phyloP scores from a whole-genome alignment of 2,888 invertebrate genomes.

The Ophonus ardosiacus region DNA sequence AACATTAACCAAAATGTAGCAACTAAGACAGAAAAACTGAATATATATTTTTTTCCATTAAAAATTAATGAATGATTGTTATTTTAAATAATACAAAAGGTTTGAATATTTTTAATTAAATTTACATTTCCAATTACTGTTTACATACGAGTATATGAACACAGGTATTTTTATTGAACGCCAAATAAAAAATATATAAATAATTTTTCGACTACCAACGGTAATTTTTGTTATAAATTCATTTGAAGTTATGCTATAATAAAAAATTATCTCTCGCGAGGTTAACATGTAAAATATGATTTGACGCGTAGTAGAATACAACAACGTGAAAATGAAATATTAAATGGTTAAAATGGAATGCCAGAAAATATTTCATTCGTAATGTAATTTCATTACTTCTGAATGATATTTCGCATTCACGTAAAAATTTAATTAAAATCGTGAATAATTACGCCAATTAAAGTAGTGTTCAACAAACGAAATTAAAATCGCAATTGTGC shows the following conservation, averaged over 20 bases:
- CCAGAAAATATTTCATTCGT: slow-evolving; percentile 50
- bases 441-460: slow-evolving; percentile 41
- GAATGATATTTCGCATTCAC: slow-evolving; percentile 31
- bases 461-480: slow-evolving; percentile 22
- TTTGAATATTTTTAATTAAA: no score
- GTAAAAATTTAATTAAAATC: slow-evolving; percentile 51
- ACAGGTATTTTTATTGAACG: neutral
- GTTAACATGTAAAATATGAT: slow-evolving; percentile 22
- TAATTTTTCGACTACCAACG: neutral
- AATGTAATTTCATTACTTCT: slow-evolving; percentile 44
- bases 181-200: neutral
- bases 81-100: no score
- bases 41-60: no score
- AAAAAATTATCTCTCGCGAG: neutral
- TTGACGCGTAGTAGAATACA: slow-evolving; percentile 1
- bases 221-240: slow-evolving; percentile 9
- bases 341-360: slow-evolving; percentile 47
- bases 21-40: no score
- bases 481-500: slow-evolving; percentile 20
- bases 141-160: no score
- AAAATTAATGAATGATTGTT: no score
- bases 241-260: neutral
- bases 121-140: no score
- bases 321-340: slow-evolving; percentile 27
- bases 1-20: no score